phyloP scores from a whole-genome alignment of 2,797 vertebrate species.

The Diplodus sargus region DNA sequence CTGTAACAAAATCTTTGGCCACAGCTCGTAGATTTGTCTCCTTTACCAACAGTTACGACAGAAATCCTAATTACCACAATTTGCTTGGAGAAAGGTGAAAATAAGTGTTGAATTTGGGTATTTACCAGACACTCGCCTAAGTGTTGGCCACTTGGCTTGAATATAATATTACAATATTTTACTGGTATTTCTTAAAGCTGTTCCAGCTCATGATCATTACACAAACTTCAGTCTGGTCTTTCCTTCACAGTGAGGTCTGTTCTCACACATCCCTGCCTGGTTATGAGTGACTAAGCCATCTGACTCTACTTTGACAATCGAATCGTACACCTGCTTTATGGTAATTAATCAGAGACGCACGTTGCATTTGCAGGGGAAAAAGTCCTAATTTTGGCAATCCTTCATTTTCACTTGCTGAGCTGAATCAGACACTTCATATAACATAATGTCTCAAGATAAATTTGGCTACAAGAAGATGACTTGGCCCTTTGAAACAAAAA shows the following conservation, averaged over 20 bases:
- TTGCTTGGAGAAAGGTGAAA: neutral
- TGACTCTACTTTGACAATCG: neutral
- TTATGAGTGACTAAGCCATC: neutral
- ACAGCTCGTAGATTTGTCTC: slow-evolving; percentile 6
- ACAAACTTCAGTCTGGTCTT: neutral
- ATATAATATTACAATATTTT: slow-evolving; percentile 1
- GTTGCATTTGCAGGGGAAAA: no score
- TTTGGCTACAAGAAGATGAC: neutral
- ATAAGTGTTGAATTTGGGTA: neutral
- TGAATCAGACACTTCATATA: neutral
- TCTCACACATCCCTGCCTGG: neutral
- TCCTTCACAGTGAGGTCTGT: neutral
- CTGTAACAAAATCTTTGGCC: slow-evolving; percentile 26
- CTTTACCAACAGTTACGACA: slow-evolving; percentile 2
- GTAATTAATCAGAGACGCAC: no score
- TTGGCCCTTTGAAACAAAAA: no score
- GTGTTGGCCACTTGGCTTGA: neutral
- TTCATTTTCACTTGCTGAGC: neutral
- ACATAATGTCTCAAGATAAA: neutral
- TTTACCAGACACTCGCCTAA: neutral
- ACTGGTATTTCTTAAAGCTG: neutral
- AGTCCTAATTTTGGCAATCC: neutral
- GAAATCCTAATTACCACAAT: slow-evolving; percentile 1
- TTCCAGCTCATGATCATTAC: neutral
- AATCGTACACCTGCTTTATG: no score